Evolutionary conservation across 2,113 vertebrate species (phyloP).

Genomic region (Peromyscus leucopus): DNA sequence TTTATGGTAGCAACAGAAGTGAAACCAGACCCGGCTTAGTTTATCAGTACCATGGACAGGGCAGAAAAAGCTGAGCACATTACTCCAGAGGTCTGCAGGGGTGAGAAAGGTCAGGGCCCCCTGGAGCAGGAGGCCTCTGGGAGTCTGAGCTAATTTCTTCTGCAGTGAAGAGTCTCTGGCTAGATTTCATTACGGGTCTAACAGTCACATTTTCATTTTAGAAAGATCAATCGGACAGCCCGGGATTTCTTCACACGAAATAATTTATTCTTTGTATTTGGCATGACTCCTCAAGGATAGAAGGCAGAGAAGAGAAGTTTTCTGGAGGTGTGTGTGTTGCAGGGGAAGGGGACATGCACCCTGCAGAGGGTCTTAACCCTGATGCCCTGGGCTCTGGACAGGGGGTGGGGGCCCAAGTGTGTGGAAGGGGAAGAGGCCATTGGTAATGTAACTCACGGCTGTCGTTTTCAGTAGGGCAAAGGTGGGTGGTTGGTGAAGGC

Average conservation of each 20-base stretch:
- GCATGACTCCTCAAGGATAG: neutral
- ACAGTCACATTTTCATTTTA: slow-evolving; percentile 54
- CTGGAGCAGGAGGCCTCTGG: neutral
- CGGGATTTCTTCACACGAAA: slow-evolving; percentile 24
- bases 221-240: neutral
- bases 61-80: neutral
- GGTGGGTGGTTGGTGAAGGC: neutral
- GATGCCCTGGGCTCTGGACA: neutral
- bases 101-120: neutral
- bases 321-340: rapidly evolving
- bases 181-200: slow-evolving; percentile 54
- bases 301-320: neutral
- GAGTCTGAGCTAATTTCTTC: slow-evolving; percentile 37
- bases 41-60: neutral
- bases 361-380: neutral
- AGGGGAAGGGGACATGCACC: neutral
- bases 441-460: neutral
- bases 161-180: neutral
- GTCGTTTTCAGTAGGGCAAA: neutral
- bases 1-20: neutral
- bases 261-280: slow-evolving; percentile 34
- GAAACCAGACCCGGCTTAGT: neutral
- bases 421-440: neutral
- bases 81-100: neutral
- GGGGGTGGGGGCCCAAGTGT: too few relatives aligned